Evolutionary conservation across 2,888 invertebrate genomes (phyloP).

Genomic region (Erpobdella octoculata): DNA sequence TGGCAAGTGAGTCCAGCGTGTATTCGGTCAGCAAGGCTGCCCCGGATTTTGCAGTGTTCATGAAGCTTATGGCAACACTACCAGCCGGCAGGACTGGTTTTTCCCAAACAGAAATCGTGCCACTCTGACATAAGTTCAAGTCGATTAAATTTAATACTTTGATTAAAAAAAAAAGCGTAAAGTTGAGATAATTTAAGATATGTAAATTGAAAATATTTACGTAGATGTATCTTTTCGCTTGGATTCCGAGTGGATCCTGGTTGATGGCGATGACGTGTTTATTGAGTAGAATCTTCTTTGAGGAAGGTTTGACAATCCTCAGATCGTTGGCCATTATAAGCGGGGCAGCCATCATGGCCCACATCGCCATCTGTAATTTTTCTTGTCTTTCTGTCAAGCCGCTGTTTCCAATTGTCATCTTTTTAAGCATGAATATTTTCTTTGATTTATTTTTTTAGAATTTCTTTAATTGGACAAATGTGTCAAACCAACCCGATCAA

Average conservation of each 20-base stretch:
- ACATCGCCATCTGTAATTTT: slow-evolving; percentile 89
- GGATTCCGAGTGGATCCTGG: slow-evolving; percentile 83
- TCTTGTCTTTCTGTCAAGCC: slow-evolving; percentile 87
- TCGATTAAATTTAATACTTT: not conserved
- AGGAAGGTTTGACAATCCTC: slow-evolving; percentile 75
- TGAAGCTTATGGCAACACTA: slow-evolving; percentile 43
- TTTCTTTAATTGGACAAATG: not conserved
- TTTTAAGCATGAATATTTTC: too few relatives aligned
- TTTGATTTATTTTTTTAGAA: too few relatives aligned
- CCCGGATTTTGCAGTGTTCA: slow-evolving; percentile 41
- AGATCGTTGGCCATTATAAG: slow-evolving; percentile 88
- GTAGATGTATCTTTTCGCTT: slow-evolving; percentile 66
- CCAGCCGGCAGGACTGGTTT: slow-evolving; percentile 52
- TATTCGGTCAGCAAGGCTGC: slow-evolving; percentile 37
- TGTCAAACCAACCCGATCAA: too few relatives aligned
- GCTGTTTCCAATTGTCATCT: slow-evolving; percentile 88
- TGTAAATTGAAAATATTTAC: too few relatives aligned
- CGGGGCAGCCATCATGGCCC: slow-evolving; percentile 89
- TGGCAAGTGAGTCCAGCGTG: slow-evolving; percentile 37
- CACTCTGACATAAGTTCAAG: slow-evolving; percentile 29
- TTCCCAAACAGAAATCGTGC: slow-evolving; percentile 85
- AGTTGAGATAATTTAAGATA: too few relatives aligned
- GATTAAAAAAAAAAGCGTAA: not conserved
- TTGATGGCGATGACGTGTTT: slow-evolving; percentile 83
- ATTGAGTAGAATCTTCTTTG: slow-evolving; percentile 85